Percentiles rank a stretch among this genome's conserved stretches.
Evolutionary conservation across 1,140 invertebrate genomes (phyloP).

Genomic region (Tribolium castaneum): DNA sequence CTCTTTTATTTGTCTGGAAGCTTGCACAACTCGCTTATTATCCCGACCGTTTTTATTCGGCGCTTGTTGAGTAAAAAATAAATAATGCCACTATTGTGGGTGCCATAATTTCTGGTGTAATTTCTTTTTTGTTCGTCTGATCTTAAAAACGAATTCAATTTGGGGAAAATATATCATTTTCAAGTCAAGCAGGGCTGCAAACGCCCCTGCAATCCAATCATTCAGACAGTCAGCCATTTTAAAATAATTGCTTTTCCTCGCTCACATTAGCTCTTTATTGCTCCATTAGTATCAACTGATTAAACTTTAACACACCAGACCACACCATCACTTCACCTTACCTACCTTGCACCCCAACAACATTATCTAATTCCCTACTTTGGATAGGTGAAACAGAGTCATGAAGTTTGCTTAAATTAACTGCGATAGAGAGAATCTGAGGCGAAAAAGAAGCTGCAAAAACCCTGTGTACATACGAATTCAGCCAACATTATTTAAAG

Average conservation of each 20-base stretch:
- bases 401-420: not conserved
- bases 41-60: conserved; percentile 2
- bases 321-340: conserved; percentile 11
- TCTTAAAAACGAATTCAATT: not conserved
- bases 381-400: not conserved
- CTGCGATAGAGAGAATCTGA: not conserved
- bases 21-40: conserved; percentile 13
- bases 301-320: conserved; percentile 5
- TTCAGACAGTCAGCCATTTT: conserved; percentile 8
- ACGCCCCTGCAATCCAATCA: not conserved
- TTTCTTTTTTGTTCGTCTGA: not conserved
- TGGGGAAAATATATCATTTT: not conserved
- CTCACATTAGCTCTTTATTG: conserved; percentile 25
- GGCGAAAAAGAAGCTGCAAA: not conserved
- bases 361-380: not conserved
- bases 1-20: conserved; percentile 17
- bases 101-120: not conserved
- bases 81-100: not conserved
- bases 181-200: not conserved
- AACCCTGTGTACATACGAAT: not conserved
- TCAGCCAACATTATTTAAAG: conserved; percentile 18
- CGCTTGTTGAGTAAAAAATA: conserved; percentile 4
- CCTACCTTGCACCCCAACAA: not conserved
- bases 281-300: conserved; percentile 17
- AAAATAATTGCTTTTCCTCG: conserved; percentile 27